phyloP scores from a whole-genome alignment of 1,140 invertebrate genomes.

The Drosophila insularis region DNA sequence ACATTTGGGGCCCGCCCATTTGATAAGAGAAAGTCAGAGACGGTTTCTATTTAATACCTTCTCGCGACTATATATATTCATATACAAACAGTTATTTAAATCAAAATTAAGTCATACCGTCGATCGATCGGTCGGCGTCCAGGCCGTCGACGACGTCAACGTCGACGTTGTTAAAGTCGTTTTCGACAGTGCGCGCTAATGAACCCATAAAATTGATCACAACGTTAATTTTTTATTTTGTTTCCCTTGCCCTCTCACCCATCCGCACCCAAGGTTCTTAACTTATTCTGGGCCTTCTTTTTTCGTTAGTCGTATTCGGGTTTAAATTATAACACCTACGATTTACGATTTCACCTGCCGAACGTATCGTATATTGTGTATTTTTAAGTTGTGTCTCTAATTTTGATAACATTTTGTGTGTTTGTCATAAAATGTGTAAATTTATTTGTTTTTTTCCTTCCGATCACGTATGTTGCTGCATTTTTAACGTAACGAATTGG shows the following conservation, averaged over 20 bases:
- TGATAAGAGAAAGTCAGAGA: conserved; percentile 10
- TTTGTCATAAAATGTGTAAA: conserved; percentile 70
- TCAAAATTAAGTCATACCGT: conserved; percentile 66
- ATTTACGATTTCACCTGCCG: conserved; percentile 45
- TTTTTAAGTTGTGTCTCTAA: conserved; percentile 43
- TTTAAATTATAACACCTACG: conserved; percentile 67
- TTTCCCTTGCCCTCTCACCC: conserved; percentile 4
- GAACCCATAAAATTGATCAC: conserved; percentile 80
- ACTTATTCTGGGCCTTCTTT: background rate
- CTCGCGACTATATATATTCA: conserved; percentile 24
- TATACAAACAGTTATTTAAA: conserved; percentile 73
- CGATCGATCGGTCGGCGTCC: conserved; percentile 45
- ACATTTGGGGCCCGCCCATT: background rate
- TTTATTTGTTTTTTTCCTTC: conserved; percentile 55
- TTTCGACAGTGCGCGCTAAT: conserved; percentile 59
- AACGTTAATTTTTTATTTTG: conserved; percentile 61
- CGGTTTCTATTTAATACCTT: conserved; percentile 17
- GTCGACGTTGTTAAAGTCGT: conserved; percentile 35
- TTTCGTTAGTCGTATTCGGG: conserved; percentile 3
- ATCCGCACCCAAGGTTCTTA: too few relatives aligned
- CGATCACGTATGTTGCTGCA: conserved; percentile 24
- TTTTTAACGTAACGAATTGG: conserved; percentile 40
- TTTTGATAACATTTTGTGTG: conserved; percentile 56
- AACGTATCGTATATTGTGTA: conserved; percentile 26
- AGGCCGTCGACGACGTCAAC: conserved; percentile 27